Conservation (phyloP, 1,140 invertebrate species). For the Drosophila oshimai region DNA sequence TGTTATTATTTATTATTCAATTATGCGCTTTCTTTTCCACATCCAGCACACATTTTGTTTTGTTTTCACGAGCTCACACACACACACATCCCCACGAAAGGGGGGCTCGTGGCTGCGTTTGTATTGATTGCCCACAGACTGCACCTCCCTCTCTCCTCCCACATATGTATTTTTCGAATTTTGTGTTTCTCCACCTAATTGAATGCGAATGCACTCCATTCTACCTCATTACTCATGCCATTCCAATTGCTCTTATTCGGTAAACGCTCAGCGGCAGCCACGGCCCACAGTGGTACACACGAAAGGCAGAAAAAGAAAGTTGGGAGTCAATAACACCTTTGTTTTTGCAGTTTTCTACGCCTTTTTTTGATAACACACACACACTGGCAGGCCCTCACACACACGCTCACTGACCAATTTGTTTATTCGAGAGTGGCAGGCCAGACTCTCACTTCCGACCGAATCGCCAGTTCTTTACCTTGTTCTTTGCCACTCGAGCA, state of each 20-base stretch:
- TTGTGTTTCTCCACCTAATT: conserved; percentile 31
- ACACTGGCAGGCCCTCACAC: conserved; percentile 19
- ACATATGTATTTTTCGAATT: conserved; percentile 20
- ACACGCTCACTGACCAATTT: background rate
- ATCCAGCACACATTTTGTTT: conserved; percentile 62
- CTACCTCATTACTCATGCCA: conserved; percentile 36
- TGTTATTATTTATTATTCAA: conserved; percentile 79
- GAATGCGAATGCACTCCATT: conserved; percentile 21
- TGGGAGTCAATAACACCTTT: conserved; percentile 64
- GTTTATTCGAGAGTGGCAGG: conserved; percentile 12
- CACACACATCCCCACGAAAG: conserved; percentile 11
- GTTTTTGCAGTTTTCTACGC: conserved; percentile 70
- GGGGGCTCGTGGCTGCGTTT: conserved; percentile 43
- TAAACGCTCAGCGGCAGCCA: conserved; percentile 9
- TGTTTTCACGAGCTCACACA: conserved; percentile 58
- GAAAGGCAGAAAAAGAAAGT: conserved; percentile 62
- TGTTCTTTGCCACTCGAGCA: conserved; percentile 41
- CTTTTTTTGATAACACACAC: conserved; percentile 65
- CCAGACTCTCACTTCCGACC: background rate
- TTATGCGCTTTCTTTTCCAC: conserved; percentile 74
- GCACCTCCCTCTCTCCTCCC: conserved; percentile 18
- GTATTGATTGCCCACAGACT: conserved; percentile 70
- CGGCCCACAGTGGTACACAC: conserved; percentile 21
- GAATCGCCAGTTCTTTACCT: conserved; percentile 1
- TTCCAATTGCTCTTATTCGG: conserved; percentile 31